Conservation (phyloP, 2,113 vertebrate species). For the Barnardius zonarius region DNA sequence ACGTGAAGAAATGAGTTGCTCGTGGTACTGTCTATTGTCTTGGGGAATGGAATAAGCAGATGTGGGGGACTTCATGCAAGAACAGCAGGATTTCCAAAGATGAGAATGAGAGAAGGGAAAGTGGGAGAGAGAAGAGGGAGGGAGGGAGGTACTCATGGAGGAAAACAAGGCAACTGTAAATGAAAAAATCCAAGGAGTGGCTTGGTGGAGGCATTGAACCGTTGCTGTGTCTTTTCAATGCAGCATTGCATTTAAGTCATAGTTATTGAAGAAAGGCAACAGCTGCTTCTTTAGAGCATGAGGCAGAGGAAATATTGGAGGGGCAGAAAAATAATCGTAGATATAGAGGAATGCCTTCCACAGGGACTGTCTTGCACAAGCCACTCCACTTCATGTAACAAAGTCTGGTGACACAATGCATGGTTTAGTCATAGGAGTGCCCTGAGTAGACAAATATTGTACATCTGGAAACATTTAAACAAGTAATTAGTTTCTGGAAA, state of each 20-base stretch:
- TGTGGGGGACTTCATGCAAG: not conserved
- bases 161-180: not conserved
- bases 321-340: not conserved
- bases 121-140: not conserved
- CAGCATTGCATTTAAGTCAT: not conserved
- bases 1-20: not conserved
- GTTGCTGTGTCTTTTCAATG: not conserved
- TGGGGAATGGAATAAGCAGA: not conserved
- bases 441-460: not conserved
- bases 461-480: slow-evolving; percentile 34
- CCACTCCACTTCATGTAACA: slow-evolving; percentile 17
- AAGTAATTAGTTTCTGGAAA: slow-evolving; percentile 36
- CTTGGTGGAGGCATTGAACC: not conserved
- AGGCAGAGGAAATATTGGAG: not conserved
- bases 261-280: not conserved
- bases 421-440: slow-evolving; percentile 25
- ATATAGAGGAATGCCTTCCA: slow-evolving; percentile 5
- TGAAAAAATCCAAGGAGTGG: not conserved
- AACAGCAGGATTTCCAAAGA: not conserved
- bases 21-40: not conserved
- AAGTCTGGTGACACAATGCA: slow-evolving; percentile 37
- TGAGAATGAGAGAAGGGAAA: not conserved
- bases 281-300: slow-evolving; percentile 1
- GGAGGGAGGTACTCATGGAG: not conserved
- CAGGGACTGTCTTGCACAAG: slow-evolving; percentile 39